Percentiles rank a stretch among this genome's conserved stretches.
phyloP scores from a whole-genome alignment of 1,140 invertebrate species.

The Asobara japonica region DNA sequence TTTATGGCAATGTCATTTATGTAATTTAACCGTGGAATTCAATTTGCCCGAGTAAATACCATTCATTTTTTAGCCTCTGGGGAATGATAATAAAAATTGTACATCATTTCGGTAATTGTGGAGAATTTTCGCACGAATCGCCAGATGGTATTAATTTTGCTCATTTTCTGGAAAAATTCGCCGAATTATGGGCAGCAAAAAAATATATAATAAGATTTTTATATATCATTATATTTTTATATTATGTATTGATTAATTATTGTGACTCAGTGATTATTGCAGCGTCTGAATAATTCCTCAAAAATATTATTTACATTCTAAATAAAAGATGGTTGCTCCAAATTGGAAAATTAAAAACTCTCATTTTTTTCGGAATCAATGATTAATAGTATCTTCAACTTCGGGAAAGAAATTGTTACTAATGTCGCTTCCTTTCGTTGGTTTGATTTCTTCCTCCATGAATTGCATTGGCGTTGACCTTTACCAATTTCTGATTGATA shows the following conservation, averaged over 20 bases:
- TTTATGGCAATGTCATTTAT: neutral
- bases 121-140: neutral
- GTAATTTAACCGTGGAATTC: constrained; percentile 9
- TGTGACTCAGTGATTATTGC: too few species aligned
- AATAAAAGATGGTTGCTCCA: too few species aligned
- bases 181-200: neutral
- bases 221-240: too few species aligned
- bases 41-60: constrained; percentile 4
- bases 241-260: too few species aligned
- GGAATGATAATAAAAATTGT: neutral
- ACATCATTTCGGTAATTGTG: neutral
- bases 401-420: neutral
- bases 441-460: neutral
- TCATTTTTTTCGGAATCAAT: neutral
- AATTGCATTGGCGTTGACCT: neutral
- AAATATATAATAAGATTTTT: neutral
- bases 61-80: neutral
- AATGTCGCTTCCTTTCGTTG: neutral
- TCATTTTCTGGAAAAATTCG: neutral
- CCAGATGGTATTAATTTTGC: neutral
- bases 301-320: too few species aligned
- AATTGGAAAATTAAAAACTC: too few species aligned
- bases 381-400: neutral
- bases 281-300: too few species aligned
- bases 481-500: neutral